Base-by-base conservation (phyloP, 2,888 invertebrate genomes). In the Trichacis sp. region DNA sequence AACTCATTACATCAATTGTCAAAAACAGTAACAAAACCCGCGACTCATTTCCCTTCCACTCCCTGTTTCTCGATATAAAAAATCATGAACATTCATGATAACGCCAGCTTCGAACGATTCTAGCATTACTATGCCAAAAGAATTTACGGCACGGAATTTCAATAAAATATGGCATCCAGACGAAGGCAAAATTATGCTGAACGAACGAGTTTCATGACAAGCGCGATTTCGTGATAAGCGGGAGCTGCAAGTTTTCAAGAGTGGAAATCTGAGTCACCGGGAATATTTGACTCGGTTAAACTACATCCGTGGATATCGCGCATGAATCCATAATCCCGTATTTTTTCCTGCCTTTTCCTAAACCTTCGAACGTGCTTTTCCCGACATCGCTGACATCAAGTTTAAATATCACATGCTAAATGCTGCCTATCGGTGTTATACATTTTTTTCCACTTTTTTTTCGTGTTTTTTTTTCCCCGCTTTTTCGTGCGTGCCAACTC, bases 201-300 rank as follows among this genome's bases (percentile, higher is more conserved):
- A 33, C 33, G 33, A n/a, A n/a, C 33, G 33, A 33, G 33, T 33
- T 33, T 33, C 33, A n/a, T n/a, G 33, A 33, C n/a, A 33, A 33
- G 33, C 33, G 33, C 33, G 33, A 33, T 33, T 33, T 24, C 24
- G 24, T 24, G 24, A 24, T 24, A 24, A 24, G 24, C 24, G 24
- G 8, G 24, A 24, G n/a, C n/a, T n/a, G n/a, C n/a, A 24, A 33
- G 8, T 33, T 33, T n/a, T 9, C 33, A n/a, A 9, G 33, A 33
- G 33, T n/a, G 33, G 9, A 33, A 33, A 33, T 33, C 33, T 33
- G 11, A 33, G 33, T 33, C 33, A 33, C 33, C 11, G n/a, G 33
- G 33, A 8, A n/a, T 33, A 33, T 33, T n/a, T 33, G 33, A 33
- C n/a, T 33, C 33, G 8, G 11, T n/a, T 3, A 33, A 33, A 33